Conservation (phyloP, 2,113 vertebrate species). For the Oxyruncus cristatus region DNA sequence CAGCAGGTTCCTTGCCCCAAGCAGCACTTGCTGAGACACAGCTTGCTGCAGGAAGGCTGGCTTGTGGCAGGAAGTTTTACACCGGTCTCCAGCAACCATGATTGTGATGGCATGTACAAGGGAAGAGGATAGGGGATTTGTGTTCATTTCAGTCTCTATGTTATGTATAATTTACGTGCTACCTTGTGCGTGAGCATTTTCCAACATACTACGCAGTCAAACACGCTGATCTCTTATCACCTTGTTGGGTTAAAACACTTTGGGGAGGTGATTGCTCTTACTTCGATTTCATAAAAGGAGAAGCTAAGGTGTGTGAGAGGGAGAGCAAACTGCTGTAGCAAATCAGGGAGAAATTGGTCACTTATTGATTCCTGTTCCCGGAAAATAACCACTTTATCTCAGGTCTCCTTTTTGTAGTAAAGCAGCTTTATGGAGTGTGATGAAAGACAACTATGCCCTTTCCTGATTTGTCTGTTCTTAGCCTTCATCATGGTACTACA, state of each 20-base stretch:
- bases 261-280: background rate
- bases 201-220: background rate
- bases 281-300: background rate
- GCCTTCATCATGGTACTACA: background rate
- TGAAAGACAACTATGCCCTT: background rate
- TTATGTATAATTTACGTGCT: background rate
- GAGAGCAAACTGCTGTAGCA: background rate
- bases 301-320: background rate
- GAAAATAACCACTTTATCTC: background rate
- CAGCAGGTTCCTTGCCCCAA: constrained; percentile 18
- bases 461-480: background rate
- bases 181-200: background rate
- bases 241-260: background rate
- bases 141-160: background rate
- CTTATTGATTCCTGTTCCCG: background rate
- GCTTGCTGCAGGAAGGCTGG: background rate
- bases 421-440: background rate
- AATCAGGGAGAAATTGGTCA: background rate
- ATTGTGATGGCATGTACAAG: background rate
- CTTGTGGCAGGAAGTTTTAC: background rate
- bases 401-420: background rate
- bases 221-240: background rate
- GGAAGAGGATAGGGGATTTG: background rate
- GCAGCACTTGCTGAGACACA: background rate
- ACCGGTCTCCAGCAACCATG: background rate